Conservation (phyloP, 2,113 vertebrate species). For the Heterochromis multidens region DNA sequence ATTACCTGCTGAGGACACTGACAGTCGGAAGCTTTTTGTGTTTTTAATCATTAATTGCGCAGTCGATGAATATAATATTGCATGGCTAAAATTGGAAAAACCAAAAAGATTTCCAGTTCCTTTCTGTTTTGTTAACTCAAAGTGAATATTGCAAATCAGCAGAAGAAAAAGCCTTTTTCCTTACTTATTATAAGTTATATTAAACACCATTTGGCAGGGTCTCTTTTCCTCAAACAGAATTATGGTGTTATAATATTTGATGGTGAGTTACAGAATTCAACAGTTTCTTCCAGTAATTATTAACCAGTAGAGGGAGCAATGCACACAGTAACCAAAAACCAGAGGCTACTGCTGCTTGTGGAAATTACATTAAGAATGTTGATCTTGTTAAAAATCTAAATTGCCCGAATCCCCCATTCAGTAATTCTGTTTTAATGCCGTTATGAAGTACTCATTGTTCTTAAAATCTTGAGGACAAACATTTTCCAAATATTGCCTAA, state of each 20-base stretch:
- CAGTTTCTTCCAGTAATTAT: neutral
- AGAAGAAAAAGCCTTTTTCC: neutral
- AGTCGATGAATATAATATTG: neutral
- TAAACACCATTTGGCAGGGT: neutral
- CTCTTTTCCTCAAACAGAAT: neutral
- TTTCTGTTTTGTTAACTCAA: neutral
- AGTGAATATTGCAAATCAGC: neutral
- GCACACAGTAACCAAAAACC: slow-evolving; percentile 25
- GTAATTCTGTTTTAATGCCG: neutral
- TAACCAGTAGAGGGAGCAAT: slow-evolving; percentile 71
- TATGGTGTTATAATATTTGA: neutral
- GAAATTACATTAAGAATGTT: neutral
- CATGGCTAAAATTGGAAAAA: neutral
- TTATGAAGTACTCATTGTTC: neutral
- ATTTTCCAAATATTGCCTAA: neutral
- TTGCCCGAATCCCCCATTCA: neutral
- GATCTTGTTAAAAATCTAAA: neutral
- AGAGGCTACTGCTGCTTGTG: neutral
- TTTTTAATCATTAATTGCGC: neutral
- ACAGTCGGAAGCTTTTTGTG: neutral
- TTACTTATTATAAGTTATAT: neutral
- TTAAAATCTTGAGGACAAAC: neutral
- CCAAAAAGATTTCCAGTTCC: neutral
- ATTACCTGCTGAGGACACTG: neutral
- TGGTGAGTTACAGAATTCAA: neutral